A percentile compares a stretch with the other conserved stretches of the same genome.
These are phyloP conservation scores for Cercopithecus mona DNA, from an alignment of 2,113 vertebrate species.

Conservation along the genomic window DNA sequence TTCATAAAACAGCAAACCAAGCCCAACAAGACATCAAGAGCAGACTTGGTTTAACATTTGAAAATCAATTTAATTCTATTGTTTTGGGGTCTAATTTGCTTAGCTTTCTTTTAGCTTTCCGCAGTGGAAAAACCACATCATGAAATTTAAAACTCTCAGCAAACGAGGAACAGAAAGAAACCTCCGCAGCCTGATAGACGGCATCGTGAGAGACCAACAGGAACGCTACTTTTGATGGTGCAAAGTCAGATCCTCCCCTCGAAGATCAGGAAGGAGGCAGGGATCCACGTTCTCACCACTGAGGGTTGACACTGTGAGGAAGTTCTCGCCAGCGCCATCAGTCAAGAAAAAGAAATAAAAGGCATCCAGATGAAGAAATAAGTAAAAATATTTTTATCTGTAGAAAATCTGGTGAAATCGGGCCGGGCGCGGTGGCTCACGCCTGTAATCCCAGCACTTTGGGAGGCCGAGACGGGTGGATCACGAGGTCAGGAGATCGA, in stretches of 20 bases:
- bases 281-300: not conserved
- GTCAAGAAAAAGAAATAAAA: not conserved
- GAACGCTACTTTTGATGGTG: fast-evolving
- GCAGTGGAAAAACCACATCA: not conserved
- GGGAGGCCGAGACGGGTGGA: too few species aligned
- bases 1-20: not conserved
- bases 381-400: not conserved
- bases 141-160: not conserved
- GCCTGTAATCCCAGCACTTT: too few species aligned
- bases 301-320: fast-evolving
- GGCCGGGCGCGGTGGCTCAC: too few species aligned
- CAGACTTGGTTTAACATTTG: not conserved
- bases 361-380: not conserved
- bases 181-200: fast-evolving
- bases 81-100: not conserved
- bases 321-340: not conserved
- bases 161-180: not conserved
- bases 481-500: too few species aligned
- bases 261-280: not conserved
- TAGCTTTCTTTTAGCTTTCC: not conserved
- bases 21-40: not conserved
- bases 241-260: fast-evolving
- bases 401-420: not conserved
- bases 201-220: fast-evolving
- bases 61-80: not conserved